These are phyloP conservation scores for Herpetotheres cachinnans DNA, from an alignment of 2,113 vertebrate genomes.

Conservation along the genomic window DNA sequence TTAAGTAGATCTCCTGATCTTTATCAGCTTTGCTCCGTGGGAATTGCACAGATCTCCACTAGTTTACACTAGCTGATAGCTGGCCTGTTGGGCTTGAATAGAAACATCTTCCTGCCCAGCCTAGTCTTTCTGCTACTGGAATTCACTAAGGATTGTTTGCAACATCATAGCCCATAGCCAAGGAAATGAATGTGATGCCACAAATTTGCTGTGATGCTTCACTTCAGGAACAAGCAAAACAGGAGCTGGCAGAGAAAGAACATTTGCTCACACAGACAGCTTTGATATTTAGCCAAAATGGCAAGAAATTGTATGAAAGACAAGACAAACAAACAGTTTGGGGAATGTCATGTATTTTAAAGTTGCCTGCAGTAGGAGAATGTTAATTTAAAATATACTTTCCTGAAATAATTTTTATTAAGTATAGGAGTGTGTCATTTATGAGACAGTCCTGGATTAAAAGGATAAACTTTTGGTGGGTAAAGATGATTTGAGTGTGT, in stretches of 20 bases:
- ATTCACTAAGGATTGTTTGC: background rate
- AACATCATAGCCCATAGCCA: conserved; percentile 42
- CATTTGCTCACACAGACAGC: conserved; percentile 63
- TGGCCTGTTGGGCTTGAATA: background rate
- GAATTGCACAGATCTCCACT: background rate
- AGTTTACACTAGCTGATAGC: background rate
- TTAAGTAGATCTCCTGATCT: background rate
- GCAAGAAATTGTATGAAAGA: conserved; percentile 62
- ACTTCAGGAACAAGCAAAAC: conserved; percentile 61
- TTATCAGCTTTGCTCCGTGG: background rate
- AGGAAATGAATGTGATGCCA: conserved; percentile 56
- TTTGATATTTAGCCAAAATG: conserved; percentile 64
- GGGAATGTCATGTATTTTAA: conserved; percentile 30
- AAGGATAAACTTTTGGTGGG: background rate
- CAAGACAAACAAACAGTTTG: conserved; percentile 64
- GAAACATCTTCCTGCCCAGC: conserved; percentile 24
- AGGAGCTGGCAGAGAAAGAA: conserved; percentile 62
- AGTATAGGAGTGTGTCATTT: background rate
- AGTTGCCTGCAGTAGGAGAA: conserved; percentile 18
- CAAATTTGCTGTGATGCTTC: conserved; percentile 55
- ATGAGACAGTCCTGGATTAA: background rate
- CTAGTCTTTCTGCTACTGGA: background rate
- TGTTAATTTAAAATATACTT: conserved; percentile 14
- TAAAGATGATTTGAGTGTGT: background rate
- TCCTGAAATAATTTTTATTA: background rate